phyloP scores from a whole-genome alignment of 1,140 invertebrate species.

The Drosophila obscura region DNA sequence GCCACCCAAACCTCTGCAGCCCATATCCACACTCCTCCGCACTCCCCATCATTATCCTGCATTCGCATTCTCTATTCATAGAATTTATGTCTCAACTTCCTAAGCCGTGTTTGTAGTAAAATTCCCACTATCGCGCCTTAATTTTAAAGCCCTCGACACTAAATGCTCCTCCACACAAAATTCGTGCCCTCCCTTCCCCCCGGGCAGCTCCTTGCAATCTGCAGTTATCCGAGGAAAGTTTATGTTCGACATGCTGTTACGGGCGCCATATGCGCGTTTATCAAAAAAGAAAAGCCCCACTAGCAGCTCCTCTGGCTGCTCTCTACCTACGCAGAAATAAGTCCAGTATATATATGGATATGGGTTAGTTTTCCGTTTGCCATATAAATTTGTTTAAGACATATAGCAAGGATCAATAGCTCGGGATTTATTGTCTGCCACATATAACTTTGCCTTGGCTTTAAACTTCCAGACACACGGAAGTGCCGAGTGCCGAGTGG shows the following conservation, averaged over 20 bases:
- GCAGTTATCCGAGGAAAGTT: constrained; percentile 59
- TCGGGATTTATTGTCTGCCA: constrained; percentile 74
- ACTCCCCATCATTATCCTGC: neutral
- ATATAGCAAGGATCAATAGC: constrained; percentile 79
- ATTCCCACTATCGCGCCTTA: constrained; percentile 66
- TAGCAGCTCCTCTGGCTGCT: neutral
- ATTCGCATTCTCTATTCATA: constrained; percentile 11
- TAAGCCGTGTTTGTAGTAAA: constrained; percentile 56
- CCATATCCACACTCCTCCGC: neutral
- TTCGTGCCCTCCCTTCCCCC: constrained; percentile 19
- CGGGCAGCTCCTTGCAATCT: constrained; percentile 37
- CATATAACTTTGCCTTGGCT: constrained; percentile 73
- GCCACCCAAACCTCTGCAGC: too few species aligned
- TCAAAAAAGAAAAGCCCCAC: constrained; percentile 50
- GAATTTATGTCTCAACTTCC: constrained; percentile 60
- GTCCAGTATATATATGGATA: constrained; percentile 34
- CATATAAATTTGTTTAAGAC: constrained; percentile 81
- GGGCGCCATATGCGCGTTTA: constrained; percentile 76
- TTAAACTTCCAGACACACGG: constrained; percentile 62
- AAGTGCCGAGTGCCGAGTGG: constrained; percentile 27
- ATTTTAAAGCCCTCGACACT: constrained; percentile 69
- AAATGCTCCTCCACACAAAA: constrained; percentile 40
- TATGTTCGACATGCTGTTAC: constrained; percentile 80
- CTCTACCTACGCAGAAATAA: constrained; percentile 22
- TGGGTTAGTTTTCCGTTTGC: constrained; percentile 73